These are phyloP conservation scores for Malaclemys terrapin DNA, from an alignment of 2,113 vertebrate genomes.

Conservation along the genomic window DNA sequence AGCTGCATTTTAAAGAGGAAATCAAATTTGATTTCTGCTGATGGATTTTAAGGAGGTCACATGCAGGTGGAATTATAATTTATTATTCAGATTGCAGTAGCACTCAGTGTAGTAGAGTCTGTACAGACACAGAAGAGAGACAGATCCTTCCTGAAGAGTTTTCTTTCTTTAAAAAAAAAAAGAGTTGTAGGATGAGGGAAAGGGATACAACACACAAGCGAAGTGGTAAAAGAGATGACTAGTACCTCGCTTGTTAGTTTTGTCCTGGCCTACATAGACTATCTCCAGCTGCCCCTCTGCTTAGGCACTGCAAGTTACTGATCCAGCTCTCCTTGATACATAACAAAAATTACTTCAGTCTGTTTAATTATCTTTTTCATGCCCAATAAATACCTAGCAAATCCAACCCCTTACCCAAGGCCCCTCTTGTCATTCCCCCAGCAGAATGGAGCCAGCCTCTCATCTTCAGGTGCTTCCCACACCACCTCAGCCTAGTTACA, in stretches of 20 bases:
- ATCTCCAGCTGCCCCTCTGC: background rate
- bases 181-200: background rate
- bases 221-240: background rate
- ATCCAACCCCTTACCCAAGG: background rate
- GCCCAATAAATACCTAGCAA: background rate
- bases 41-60: background rate
- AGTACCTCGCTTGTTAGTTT: background rate
- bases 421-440: background rate
- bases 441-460: background rate
- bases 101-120: fast-evolving
- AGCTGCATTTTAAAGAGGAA: background rate
- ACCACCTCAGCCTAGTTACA: conserved; percentile 58
- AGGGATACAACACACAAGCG: background rate
- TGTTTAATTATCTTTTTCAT: conserved; percentile 11
- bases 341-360: background rate
- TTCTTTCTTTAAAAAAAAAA: background rate
- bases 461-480: conserved; percentile 46
- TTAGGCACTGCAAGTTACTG: background rate
- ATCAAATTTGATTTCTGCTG: background rate
- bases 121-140: background rate
- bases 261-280: background rate
- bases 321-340: background rate
- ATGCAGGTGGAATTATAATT: background rate
- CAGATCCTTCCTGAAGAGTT: background rate
- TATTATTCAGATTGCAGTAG: background rate